Conservation (phyloP, 2,888 invertebrate species). For the Carterocephalus palaemon region DNA sequence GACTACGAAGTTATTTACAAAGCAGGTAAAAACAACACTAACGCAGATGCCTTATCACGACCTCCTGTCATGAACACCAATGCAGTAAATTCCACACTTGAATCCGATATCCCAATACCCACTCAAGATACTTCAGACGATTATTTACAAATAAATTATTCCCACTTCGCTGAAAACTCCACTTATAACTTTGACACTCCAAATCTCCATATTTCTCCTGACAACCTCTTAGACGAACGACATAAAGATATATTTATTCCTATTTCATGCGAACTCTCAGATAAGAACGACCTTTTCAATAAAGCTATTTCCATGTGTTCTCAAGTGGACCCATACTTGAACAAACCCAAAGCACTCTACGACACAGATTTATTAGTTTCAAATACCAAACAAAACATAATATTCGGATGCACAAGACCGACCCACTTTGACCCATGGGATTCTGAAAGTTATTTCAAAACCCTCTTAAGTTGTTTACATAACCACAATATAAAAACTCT, state of each 20-base stretch:
- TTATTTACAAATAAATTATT: slow-evolving; percentile 29
- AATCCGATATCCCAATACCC: slow-evolving; percentile 17
- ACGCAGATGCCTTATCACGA: too few relatives aligned
- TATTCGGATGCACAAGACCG: too few relatives aligned
- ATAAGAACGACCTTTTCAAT: slow-evolving; percentile 32
- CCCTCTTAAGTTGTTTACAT: slow-evolving; percentile 35
- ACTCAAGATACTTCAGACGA: slow-evolving; percentile 18
- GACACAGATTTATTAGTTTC: slow-evolving; percentile 31
- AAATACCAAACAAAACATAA: too few relatives aligned
- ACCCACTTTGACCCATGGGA: slow-evolving; percentile 35
- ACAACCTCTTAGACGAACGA: slow-evolving; percentile 32
- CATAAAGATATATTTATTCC: slow-evolving; percentile 39
- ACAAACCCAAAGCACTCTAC: slow-evolving; percentile 34
- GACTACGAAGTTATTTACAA: too few relatives aligned
- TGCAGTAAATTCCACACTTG: slow-evolving; percentile 19
- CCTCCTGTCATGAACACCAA: slow-evolving; percentile 28
- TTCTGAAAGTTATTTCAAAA: slow-evolving; percentile 40
- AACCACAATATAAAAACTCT: slow-evolving; percentile 29
- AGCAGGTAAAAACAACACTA: slow-evolving; percentile 35
- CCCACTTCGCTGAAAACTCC: slow-evolving; percentile 17
- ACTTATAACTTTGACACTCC: slow-evolving; percentile 25
- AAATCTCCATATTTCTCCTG: slow-evolving; percentile 31
- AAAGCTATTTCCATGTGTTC: slow-evolving; percentile 35
- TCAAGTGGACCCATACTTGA: slow-evolving; percentile 31
- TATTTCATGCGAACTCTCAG: slow-evolving; percentile 30